A percentile compares a stretch with the other conserved stretches of the same genome.
phyloP scores from a whole-genome alignment of 2,797 vertebrate species.

The Poeciliopsis paucimaculata region DNA sequence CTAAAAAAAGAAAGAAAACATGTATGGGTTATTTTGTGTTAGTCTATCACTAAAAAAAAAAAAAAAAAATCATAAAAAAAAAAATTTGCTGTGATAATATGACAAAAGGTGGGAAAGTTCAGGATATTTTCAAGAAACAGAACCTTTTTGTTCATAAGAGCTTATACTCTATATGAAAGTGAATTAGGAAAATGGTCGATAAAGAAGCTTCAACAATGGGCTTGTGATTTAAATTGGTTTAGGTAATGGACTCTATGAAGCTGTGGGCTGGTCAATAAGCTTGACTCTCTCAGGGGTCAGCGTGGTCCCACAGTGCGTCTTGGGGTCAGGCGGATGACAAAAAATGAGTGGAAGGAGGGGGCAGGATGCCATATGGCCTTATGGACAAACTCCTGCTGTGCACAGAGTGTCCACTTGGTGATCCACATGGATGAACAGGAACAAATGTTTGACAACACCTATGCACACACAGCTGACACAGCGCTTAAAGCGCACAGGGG shows the following conservation, averaged over 20 bases:
- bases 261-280: conserved; percentile 70
- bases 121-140: neutral
- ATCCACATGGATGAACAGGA: conserved; percentile 72
- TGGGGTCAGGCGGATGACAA: conserved; percentile 75
- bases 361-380: conserved; percentile 74
- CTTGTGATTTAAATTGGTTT: conserved; percentile 71
- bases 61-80: neutral
- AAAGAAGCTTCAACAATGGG: conserved; percentile 47
- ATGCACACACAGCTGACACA: conserved; percentile 61
- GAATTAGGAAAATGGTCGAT: conserved; percentile 56
- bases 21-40: neutral
- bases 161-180: conserved; percentile 29
- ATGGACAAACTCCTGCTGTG: conserved; percentile 65
- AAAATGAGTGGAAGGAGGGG: conserved; percentile 64
- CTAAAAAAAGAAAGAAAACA: neutral
- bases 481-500: conserved; percentile 31
- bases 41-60: neutral
- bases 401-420: conserved; percentile 49
- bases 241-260: conserved; percentile 72
- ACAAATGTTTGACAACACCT: conserved; percentile 61
- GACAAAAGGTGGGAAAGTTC: neutral
- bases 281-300: conserved; percentile 64
- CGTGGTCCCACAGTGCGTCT: conserved; percentile 43
- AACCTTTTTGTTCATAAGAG: conserved; percentile 21
- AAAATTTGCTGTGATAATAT: neutral